phyloP scores from a whole-genome alignment of 2,113 vertebrate species.

The Mus spicilegus region DNA sequence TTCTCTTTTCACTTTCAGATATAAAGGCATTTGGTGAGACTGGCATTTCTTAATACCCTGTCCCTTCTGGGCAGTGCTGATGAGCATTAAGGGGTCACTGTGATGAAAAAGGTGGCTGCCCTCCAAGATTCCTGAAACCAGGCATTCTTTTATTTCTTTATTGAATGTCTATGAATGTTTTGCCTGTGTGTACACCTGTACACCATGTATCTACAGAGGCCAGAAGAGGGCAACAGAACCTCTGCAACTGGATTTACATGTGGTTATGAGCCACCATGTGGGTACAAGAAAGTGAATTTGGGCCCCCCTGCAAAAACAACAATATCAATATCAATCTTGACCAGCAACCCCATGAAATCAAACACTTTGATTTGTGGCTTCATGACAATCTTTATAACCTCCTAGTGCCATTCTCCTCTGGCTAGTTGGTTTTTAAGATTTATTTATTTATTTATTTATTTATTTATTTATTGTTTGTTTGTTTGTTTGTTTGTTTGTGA shows the following conservation, averaged over 20 bases:
- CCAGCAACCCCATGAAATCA: constrained; percentile 12
- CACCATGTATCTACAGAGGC: neutral
- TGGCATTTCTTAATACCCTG: neutral
- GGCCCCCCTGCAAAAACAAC: neutral
- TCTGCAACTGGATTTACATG: neutral
- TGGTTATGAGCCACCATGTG: too few relatives aligned
- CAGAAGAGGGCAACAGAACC: neutral
- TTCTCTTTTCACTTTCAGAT: neutral
- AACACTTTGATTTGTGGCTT: neutral
- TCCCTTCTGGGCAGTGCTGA: neutral
- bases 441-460: too few relatives aligned
- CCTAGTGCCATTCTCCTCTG: neutral
- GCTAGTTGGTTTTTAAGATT: neutral
- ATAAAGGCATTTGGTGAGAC: neutral
- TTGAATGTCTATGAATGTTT: neutral
- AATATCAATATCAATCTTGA: neutral
- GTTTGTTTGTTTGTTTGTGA: too few relatives aligned
- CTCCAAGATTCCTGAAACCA: constrained; percentile 41
- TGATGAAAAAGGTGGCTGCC: neutral
- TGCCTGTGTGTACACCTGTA: neutral
- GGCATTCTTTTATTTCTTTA: neutral
- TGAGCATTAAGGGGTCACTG: too few relatives aligned
- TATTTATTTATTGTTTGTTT: too few relatives aligned
- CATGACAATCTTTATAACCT: neutral
- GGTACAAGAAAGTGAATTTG: neutral